Evolutionary conservation across 2,888 invertebrate species (phyloP), one percentile per base, ranked within the genome.

Genomic region (Agrilus biguttatus): DNA sequence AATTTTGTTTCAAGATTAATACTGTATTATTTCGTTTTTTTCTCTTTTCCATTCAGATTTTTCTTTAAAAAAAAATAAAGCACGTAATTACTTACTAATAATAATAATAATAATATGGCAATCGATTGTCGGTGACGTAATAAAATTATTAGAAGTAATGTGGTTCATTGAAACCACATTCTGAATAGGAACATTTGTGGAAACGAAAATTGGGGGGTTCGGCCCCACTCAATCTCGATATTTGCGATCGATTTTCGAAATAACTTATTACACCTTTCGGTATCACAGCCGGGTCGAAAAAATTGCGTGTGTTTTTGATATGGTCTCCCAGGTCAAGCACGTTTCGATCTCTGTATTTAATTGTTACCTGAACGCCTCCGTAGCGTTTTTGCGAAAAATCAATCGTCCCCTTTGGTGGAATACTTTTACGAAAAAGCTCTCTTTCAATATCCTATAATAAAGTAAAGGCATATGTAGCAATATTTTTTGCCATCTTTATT

Each of bases 221-320:
- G 19, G 48, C 51, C 8, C 47, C 52, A 10, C 49, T 42, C 13
- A 54, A 12, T n/a, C 55, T 48, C 32, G 55, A 54, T 46, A 54
- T 74, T 61, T 76, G 72, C 37, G 77, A 77, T 54, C 75, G 72
- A 63, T 77, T 77, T 52, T 72, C 72, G 57, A 75, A 73, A 68
- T 73, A 75, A 10, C 72, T 69, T 56, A 74, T 72, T 14, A 45
- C 46, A 60, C 72, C 71, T 8, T 71, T 67, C 5, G 75, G 75
- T 63, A 77, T 66, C 53, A 62, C 61, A 8, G 75, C 71, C 40
- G 71, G 66, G 45, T 69, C 57, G 73, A 69, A 56, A 68, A 66
- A 65, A 10, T 14, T 40, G 10, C 13, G 21, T 19, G 67, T 61
- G 53, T 71, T 68, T 21, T 65, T 67, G 49, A 78, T 61, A 54